Base-by-base conservation (phyloP, 2,113 vertebrate genomes). In the Catharus bicknelli region DNA sequence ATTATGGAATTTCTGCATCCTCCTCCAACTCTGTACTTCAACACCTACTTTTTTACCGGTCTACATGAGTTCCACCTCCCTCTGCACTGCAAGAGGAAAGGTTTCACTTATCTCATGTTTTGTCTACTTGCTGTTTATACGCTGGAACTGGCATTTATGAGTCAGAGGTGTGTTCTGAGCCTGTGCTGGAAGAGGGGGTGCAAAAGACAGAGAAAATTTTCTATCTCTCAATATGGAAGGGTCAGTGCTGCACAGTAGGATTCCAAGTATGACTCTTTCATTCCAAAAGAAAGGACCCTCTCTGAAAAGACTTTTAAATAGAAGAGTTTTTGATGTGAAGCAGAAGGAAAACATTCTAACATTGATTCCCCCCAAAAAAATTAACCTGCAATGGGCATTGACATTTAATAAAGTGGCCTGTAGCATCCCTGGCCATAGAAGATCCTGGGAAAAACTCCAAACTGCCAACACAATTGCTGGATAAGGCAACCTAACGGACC, bases 401-500 rank as follows among this genome's bases (percentile, higher is more conserved):
- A 96, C 95, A 97, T 97, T 97, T 97, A 88, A 57, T 66, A 90
- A 96, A 85, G 91, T 73, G 59, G 93, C 95, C 85, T 78, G 70
- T 95, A 94, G 96, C 95, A 94, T 92, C 74, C 50, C 80, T 77
- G 43, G 50, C 83, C 74, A 34, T 63, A 83, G 87, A 93, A 91
- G 48, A 89, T 85, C 85, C 87, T 91, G 90, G 96, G 94, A 95
- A 92, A 92, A 95, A 75, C 78, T 97, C 93, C 93, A 95, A 94
- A 73, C 79, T 93, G 89, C 87, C 92, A 95, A 79, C 80, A 91
- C 70, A 89, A 90, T 81, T 93, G 80, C 82, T 91, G 83, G 67
- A 73, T 88, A 87, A 92, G 54, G 82, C 80, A 88, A 63, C n/a
- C 73, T 87, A 94, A 86, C 3, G 6, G 86, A 86, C 76, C 82